Conservation (phyloP, 2,797 vertebrate genomes). For the Chelidonichthys spinosus region DNA sequence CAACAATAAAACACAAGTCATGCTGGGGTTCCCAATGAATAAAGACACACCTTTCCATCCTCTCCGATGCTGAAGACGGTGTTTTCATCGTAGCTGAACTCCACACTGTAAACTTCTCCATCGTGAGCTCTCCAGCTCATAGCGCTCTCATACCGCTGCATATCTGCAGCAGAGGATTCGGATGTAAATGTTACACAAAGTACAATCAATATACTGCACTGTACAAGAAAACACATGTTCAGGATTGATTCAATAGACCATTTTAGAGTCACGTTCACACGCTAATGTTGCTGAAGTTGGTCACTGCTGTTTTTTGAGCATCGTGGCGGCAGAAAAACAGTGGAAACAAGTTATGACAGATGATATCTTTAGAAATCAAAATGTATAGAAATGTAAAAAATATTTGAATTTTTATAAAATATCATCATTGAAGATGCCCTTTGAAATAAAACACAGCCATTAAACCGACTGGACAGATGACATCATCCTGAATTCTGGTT, state of each 20-base stretch:
- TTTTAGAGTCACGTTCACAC: too few relatives aligned
- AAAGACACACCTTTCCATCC: slow-evolving; percentile 90
- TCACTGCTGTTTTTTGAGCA: too few relatives aligned
- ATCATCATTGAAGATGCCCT: too few relatives aligned
- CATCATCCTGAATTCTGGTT: too few relatives aligned
- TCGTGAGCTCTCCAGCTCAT: slow-evolving; percentile 97
- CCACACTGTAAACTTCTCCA: slow-evolving; percentile 96
- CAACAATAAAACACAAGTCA: neutral
- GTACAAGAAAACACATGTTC: neutral
- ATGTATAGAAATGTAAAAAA: too few relatives aligned
- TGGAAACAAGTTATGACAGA: too few relatives aligned
- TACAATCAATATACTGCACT: neutral
- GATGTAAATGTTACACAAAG: neutral
- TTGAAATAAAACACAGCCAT: too few relatives aligned
- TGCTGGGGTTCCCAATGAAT: neutral
- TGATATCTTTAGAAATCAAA: too few relatives aligned
- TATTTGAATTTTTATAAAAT: too few relatives aligned
- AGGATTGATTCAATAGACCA: neutral
- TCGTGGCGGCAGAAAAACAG: too few relatives aligned
- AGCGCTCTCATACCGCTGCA: slow-evolving; percentile 95
- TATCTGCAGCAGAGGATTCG: slow-evolving; percentile 81
- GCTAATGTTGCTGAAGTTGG: too few relatives aligned
- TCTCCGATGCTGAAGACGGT: slow-evolving; percentile 96
- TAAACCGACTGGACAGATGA: too few relatives aligned
- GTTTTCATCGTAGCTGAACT: slow-evolving; percentile 99